Evolutionary conservation across 2,113 vertebrate species (phyloP).

Genomic region (Symphodus melops): DNA sequence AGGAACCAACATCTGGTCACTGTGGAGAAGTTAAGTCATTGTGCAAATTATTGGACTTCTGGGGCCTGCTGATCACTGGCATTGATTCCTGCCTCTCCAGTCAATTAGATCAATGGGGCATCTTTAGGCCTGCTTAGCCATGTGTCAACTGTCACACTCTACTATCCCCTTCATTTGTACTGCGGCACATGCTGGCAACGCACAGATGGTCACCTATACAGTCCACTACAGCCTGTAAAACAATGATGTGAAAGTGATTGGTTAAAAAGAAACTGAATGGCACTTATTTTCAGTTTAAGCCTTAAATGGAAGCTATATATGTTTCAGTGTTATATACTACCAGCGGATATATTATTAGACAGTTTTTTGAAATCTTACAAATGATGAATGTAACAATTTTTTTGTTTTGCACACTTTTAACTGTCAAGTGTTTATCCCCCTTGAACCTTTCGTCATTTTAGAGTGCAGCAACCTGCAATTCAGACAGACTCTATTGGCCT

Average conservation of each 20-base stretch:
- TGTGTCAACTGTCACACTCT: constrained; percentile 76
- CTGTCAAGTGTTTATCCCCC: background rate
- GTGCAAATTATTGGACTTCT: constrained; percentile 70
- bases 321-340: background rate
- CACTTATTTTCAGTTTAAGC: background rate
- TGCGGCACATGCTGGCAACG: constrained; percentile 54
- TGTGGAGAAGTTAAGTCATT: constrained; percentile 66
- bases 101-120: constrained; percentile 82
- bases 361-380: too few relatives aligned
- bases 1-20: constrained; percentile 65
- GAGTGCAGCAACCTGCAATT: background rate
- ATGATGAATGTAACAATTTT: too few relatives aligned
- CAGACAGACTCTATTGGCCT: background rate
- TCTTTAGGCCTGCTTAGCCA: constrained; percentile 79
- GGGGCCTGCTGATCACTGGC: constrained; percentile 81
- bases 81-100: constrained; percentile 78
- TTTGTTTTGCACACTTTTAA: too few relatives aligned
- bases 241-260: constrained; percentile 49
- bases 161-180: constrained; percentile 68
- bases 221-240: constrained; percentile 29
- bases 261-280: constrained; percentile 24
- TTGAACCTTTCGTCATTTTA: background rate
- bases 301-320: background rate
- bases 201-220: constrained; percentile 70
- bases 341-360: too few relatives aligned